Evolutionary conservation across 2,113 vertebrate species (phyloP), one percentile per base, ranked within the genome.

Genomic region (Morone saxatilis): DNA sequence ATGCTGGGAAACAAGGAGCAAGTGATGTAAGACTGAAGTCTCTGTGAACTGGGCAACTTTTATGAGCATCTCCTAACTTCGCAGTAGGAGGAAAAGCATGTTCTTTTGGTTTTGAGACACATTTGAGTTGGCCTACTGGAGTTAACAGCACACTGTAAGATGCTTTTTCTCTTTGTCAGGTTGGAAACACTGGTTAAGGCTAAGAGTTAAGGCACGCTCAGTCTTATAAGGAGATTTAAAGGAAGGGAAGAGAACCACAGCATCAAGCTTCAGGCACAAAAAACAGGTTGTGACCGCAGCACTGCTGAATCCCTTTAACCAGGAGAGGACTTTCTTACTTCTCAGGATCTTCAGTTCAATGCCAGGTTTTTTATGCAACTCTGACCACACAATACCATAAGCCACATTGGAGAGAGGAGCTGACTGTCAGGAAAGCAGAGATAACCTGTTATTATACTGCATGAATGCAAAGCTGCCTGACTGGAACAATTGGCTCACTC

Each of bases 391-490:
- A 85, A 86, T 73, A 60, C 78, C 84, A 71, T 81, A 75, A 86
- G 36, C 62, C 79, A 71, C 66, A 62, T 65, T 59, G 70, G 47
- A 75, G 78, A 82, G 78, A 87, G 62, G 14, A 65, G 76, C 76
- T 82, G 48, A 84, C 77, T 72, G 65, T 76, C 74, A 81, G 74
- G 61, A 76, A 84, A 84, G 69, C 67, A 47, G 36, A 81, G 82
- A 87, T 87, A 94, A 90, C 88, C 90, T 83, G 82, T 92, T 75
- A 92, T 94, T 94, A 94, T 74, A 54, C 71, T 83, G 84, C 78
- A 73, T 67, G 72, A 83, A 79, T 60, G 71, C 86, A 85, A 87
- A 87, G 68, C 76, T 80, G 77, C 78, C 82, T 80, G 63, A 57
- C 76, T 80, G 77, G 72, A 87, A 84, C 85, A 78, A 86, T 66